Percentiles rank a stretch among this genome's conserved stretches.
Evolutionary conservation across 1,140 invertebrate species (phyloP).

Genomic region (Holcopasites calliopsidis): DNA sequence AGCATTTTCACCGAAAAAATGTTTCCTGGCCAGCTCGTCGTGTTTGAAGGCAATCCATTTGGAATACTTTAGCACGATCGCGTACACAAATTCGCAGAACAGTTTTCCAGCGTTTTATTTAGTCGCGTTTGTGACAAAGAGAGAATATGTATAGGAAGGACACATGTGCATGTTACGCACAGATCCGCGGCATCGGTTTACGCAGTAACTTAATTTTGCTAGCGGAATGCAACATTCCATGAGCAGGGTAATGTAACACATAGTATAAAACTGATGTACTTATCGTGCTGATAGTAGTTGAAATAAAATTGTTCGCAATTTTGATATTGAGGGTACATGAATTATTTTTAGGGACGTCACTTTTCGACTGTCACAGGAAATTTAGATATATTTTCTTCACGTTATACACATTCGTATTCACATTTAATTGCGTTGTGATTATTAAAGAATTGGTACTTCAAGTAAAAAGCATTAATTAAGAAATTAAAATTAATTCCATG

Average conservation of each 20-base stretch:
- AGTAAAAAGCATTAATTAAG: no score
- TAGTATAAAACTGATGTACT: not conserved
- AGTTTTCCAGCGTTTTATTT: not conserved
- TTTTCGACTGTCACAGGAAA: no score
- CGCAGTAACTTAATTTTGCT: conserved; percentile 34
- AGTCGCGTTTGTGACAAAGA: not conserved
- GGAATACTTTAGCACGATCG: not conserved
- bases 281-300: not conserved
- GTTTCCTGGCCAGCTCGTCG: no score
- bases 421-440: no score
- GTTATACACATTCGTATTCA: no score
- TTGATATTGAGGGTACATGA: not conserved
- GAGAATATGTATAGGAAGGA: not conserved
- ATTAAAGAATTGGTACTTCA: no score
- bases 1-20: no score
- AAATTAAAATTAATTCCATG: no score
- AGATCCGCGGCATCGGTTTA: conserved; percentile 26
- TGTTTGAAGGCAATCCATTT: no score
- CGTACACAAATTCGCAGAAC: not conserved
- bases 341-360: no score
- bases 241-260: conserved; percentile 23
- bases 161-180: not conserved
- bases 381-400: no score
- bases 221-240: conserved; percentile 49
- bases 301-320: not conserved